Base-by-base conservation (phyloP, 2,113 vertebrate species). In the Corythornis madagascariensis region DNA sequence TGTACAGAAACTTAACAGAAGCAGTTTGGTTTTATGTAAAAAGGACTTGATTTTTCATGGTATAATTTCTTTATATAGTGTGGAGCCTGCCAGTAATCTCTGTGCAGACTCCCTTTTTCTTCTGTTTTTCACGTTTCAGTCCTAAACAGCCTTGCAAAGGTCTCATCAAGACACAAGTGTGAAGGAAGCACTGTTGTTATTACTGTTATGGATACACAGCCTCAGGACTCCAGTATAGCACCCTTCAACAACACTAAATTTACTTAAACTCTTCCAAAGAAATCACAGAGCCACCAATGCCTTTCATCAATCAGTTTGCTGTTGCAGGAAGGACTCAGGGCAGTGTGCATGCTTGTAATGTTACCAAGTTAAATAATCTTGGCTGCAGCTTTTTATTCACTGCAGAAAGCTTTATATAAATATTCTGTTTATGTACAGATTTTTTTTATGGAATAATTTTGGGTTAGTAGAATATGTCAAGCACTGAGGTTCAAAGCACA, bases 401-500 rank as follows among this genome's bases (percentile, higher is more conserved):
- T 71, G 33, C 56, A 87, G 89, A 89, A 86, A 5, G 2, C 13
- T 17, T 79, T 94, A 28, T 45, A 55, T 91, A 86, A 93, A 83
- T 75, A 57, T 83, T 91, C 73, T 82, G 60, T 55, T 93, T 84
- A 95, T 75, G 80, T 82, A 88, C 60, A 92, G 76, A 89, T 94
- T 42, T 88, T 85, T 87, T 90, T 86, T 14, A 56, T 92, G 59
- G 67, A 90, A 79, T 90, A 92, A 82, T 78, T 94, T 86, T 12
- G 38, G 83, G 77, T 92, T 96, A 92, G 55, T 89, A 92, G 78
- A 73, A 40, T 93, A 53, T 86, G 64, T 89, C 50, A 76, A 77
- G 57, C 45, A 63, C 63, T 73, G 79, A 85, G 29, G 86, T 91
- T 96, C 91, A 95, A 93, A 96, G 88, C 53, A 63, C 21, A n/a